Conservation (phyloP, 2,113 vertebrate genomes). For the Urocynchramus pylzowi region DNA sequence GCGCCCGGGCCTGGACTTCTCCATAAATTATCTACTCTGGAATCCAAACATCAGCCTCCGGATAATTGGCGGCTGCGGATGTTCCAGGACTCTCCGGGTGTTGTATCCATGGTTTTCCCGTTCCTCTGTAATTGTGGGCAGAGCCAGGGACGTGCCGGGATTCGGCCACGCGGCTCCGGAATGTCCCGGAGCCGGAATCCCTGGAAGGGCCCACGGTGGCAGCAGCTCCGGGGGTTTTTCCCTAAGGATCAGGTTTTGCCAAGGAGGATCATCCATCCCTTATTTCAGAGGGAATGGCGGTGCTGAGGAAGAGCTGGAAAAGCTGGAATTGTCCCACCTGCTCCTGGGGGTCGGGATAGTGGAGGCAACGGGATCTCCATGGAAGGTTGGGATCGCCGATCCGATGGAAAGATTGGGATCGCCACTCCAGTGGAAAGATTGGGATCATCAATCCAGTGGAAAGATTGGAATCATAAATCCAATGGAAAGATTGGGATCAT, state of each 20-base stretch:
- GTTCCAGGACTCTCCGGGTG: background rate
- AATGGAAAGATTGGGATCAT: background rate
- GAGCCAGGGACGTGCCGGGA: background rate
- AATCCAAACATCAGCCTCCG: background rate
- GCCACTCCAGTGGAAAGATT: rapidly evolving
- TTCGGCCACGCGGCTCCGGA: background rate
- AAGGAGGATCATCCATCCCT: rapidly evolving
- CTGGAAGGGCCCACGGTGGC: background rate
- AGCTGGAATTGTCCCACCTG: background rate
- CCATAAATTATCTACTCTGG: background rate
- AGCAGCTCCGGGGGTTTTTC: background rate
- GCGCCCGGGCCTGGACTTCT: background rate
- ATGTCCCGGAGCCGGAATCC: background rate
- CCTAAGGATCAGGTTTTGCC: background rate
- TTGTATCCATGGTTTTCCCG: background rate
- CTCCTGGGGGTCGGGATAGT: rapidly evolving
- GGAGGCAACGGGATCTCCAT: rapidly evolving
- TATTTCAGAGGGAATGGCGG: rapidly evolving
- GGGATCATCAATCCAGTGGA: background rate
- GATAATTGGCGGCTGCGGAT: background rate
- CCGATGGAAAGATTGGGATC: rapidly evolving
- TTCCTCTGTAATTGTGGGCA: background rate
- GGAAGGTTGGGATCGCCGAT: rapidly evolving
- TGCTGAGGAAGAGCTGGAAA: background rate
- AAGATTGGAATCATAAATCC: background rate